Conservation (phyloP, 64 coral and sea anemone species). For the Montipora foliosa region DNA sequence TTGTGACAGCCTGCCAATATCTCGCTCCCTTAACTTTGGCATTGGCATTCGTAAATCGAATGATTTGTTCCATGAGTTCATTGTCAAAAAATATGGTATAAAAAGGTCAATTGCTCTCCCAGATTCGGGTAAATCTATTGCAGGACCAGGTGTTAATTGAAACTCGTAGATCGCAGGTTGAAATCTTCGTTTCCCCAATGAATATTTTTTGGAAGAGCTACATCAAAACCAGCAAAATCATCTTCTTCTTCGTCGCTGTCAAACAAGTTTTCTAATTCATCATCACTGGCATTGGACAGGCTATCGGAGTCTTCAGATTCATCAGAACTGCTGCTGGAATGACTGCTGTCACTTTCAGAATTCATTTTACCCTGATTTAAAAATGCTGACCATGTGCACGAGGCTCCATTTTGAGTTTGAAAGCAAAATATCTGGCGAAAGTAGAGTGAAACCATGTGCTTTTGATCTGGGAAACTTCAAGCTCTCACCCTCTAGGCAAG, state of each 20-base stretch:
- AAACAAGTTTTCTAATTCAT: not conserved
- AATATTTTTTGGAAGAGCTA: not conserved
- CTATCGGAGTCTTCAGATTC: not conserved
- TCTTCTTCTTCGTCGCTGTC: not conserved
- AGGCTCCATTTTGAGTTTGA: not conserved
- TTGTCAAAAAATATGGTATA: not conserved
- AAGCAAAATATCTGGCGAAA: not conserved
- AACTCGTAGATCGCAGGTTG: not conserved
- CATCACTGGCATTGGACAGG: not conserved
- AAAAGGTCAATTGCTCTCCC: slow-evolving; percentile 33
- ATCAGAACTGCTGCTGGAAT: not conserved
- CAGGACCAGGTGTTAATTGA: not conserved
- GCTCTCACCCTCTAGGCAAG: slow-evolving; percentile 2
- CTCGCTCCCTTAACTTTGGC: not conserved
- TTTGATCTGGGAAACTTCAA: not conserved
- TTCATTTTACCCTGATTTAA: not conserved
- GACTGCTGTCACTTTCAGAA: not conserved
- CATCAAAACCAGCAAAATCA: not conserved
- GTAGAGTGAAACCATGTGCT: slow-evolving; percentile 5
- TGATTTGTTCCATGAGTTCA: not conserved
- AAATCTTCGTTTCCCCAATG: not conserved
- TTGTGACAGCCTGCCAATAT: slow-evolving; percentile 1
- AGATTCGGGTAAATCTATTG: not conserved
- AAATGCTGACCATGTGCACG: not conserved
- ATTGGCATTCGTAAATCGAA: slow-evolving; percentile 18